These are phyloP conservation scores for Campoletis raptor DNA, from an alignment of 2,888 invertebrate species.

Conservation along the genomic window DNA sequence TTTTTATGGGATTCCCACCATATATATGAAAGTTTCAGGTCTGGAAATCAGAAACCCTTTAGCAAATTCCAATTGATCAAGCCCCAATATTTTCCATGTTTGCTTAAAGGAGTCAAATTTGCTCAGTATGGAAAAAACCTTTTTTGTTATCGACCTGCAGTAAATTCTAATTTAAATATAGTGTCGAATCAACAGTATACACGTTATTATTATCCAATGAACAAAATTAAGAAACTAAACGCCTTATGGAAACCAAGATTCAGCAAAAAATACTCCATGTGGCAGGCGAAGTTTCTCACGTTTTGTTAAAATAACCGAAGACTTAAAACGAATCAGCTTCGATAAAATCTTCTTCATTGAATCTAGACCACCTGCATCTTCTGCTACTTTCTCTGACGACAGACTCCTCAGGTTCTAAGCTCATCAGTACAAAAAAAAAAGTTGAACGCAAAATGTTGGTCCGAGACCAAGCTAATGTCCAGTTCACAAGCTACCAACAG, in stretches of 20 bases:
- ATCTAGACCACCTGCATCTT: conserved; percentile 60
- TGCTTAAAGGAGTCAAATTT: not conserved
- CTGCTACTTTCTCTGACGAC: conserved; percentile 50
- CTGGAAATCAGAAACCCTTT: not conserved
- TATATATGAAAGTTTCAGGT: not conserved
- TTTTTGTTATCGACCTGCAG: not conserved
- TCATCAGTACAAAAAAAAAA: conserved; percentile 23
- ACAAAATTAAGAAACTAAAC: not conserved
- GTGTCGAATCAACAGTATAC: not conserved
- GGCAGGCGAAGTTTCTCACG: not conserved
- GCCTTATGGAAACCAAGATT: not conserved
- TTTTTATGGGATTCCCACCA: not conserved
- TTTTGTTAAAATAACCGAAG: conserved; percentile 51
- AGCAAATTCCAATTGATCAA: not conserved
- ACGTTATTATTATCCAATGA: not conserved
- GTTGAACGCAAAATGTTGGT: not conserved
- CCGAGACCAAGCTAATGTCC: conserved; percentile 10
- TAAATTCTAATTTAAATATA: not conserved
- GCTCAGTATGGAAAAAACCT: not conserved
- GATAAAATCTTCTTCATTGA: conserved; percentile 55
- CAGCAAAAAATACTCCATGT: not conserved
- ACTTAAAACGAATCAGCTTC: not conserved
- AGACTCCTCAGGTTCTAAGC: conserved; percentile 39
- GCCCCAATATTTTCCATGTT: not conserved
- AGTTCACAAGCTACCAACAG: conserved; percentile 11